Percentiles rank a stretch among this genome's conserved stretches.
Evolutionary conservation across 2,797 vertebrate species (phyloP).

Genomic region (Squalus acanthias): DNA sequence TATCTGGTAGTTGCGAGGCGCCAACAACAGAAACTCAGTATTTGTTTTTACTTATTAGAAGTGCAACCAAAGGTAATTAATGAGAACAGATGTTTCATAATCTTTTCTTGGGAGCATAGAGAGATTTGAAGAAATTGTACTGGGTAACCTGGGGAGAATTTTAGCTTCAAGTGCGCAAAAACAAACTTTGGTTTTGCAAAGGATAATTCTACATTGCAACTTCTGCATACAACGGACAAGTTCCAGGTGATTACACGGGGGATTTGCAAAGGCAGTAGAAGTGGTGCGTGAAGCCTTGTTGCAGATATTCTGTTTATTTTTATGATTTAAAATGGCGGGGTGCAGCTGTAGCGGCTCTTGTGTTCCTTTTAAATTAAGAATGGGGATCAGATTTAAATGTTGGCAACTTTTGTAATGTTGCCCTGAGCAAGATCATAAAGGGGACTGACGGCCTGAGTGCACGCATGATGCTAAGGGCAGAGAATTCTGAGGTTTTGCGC

Average conservation of each 20-base stretch:
- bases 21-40: neutral
- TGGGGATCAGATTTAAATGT: neutral
- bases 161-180: neutral
- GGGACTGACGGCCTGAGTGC: neutral
- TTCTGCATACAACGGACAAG: neutral
- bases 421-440: neutral
- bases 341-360: neutral
- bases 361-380: neutral
- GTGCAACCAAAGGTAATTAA: neutral
- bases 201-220: neutral
- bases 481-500: neutral
- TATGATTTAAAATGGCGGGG: neutral
- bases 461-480: neutral
- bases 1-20: neutral
- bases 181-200: neutral
- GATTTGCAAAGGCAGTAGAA: neutral
- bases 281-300: neutral
- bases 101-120: neutral
- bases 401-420: neutral
- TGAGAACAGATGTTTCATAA: neutral
- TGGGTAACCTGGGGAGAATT: neutral
- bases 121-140: neutral
- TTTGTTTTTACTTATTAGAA: neutral
- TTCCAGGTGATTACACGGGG: neutral
- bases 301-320: neutral